phyloP scores from a whole-genome alignment of 2,888 invertebrate species.

The Ormyrus rosae region DNA sequence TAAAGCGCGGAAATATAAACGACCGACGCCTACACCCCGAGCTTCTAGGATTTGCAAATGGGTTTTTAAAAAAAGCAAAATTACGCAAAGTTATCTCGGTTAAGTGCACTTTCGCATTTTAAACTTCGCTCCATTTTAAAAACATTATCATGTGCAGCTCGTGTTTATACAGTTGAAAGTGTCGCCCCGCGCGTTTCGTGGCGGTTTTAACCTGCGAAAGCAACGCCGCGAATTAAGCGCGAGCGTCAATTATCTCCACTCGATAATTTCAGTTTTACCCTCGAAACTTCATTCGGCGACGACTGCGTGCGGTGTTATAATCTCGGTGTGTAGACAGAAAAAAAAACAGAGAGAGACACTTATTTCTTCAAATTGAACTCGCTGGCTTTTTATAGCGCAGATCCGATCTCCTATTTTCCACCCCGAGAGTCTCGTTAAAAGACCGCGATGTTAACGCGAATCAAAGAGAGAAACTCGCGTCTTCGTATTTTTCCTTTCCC shows the following conservation, averaged over 20 bases:
- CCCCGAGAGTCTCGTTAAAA: conserved; percentile 18
- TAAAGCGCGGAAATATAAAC: too few relatives aligned
- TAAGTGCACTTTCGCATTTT: not conserved
- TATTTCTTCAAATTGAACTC: not conserved
- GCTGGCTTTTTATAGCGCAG: conserved; percentile 12
- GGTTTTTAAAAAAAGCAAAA: too few relatives aligned
- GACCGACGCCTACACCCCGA: too few relatives aligned
- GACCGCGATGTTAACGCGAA: conserved; percentile 26
- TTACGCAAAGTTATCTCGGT: not conserved
- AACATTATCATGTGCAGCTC: not conserved
- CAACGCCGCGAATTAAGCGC: not conserved
- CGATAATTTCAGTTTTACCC: not conserved
- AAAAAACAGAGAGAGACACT: too few relatives aligned
- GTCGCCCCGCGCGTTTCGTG: too few relatives aligned
- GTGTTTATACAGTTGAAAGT: conserved; percentile 9
- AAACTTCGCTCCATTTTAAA: not conserved
- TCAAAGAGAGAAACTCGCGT: conserved; percentile 19
- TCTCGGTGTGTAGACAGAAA: too few relatives aligned
- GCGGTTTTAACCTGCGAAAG: not conserved
- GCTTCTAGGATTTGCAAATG: too few relatives aligned
- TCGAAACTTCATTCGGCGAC: too few relatives aligned
- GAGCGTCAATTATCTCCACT: not conserved
- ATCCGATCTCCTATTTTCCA: conserved; percentile 4
- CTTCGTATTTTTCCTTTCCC: not conserved
- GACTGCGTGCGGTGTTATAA: too few relatives aligned